Percentiles rank a stretch among this genome's conserved stretches.
phyloP scores from a whole-genome alignment of 2,113 vertebrate genomes.

The Oreochromis spilurus region DNA sequence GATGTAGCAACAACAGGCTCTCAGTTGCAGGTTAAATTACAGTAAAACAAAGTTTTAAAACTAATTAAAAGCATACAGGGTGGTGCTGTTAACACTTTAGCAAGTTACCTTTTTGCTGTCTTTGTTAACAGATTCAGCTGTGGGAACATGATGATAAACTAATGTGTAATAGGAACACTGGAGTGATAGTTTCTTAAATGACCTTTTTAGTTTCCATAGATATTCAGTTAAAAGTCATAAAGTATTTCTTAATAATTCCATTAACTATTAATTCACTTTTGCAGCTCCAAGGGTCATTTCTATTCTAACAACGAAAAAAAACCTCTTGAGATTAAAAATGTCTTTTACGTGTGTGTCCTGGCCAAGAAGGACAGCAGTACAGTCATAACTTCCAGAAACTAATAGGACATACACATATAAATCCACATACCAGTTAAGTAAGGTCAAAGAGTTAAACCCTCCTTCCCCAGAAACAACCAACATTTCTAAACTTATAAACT shows the following conservation, averaged over 20 bases:
- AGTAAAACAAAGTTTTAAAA: neutral
- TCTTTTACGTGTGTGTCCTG: too few species aligned
- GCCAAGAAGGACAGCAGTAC: too few species aligned
- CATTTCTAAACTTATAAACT: neutral
- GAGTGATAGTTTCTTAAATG: neutral
- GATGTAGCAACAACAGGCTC: neutral
- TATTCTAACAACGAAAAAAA: neutral
- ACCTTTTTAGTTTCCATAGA: neutral
- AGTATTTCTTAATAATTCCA: neutral
- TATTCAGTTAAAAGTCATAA: neutral
- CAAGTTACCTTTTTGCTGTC: neutral
- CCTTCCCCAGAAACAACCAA: fast-evolving
- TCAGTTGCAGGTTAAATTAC: neutral
- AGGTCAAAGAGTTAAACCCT: too few species aligned
- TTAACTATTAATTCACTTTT: neutral
- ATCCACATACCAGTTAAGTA: too few species aligned
- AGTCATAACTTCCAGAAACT: too few species aligned
- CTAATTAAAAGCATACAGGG: neutral
- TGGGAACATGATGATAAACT: neutral
- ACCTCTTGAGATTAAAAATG: neutral
- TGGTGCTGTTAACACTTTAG: neutral
- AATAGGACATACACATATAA: too few species aligned
- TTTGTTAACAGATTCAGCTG: neutral
- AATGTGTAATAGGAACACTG: neutral
- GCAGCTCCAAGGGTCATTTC: neutral